Conservation (phyloP, 2,797 vertebrate genomes). For the Morus bassanus region DNA sequence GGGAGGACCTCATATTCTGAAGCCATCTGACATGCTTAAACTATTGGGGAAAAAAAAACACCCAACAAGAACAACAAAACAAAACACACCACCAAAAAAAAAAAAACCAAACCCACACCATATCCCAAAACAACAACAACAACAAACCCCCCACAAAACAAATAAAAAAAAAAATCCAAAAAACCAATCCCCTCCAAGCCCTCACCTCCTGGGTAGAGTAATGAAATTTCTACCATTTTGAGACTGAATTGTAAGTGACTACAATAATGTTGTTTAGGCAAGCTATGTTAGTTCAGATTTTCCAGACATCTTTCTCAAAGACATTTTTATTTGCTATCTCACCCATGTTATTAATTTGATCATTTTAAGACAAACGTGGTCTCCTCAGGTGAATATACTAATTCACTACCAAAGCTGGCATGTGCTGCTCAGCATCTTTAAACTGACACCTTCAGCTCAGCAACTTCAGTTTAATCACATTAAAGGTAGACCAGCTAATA, state of each 20-base stretch:
- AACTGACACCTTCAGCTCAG: background rate
- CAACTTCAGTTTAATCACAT: background rate
- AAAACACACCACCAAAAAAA: background rate
- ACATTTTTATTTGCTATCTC: background rate
- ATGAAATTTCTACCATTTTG: background rate
- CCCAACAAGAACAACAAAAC: fast-evolving
- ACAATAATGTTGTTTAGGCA: background rate
- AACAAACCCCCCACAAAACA: background rate
- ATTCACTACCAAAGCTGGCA: background rate
- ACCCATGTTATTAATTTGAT: background rate
- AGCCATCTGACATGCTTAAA: background rate
- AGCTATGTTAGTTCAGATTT: background rate
- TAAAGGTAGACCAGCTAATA: background rate
- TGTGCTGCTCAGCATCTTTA: background rate
- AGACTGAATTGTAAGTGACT: background rate
- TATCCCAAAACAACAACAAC: background rate
- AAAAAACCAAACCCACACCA: background rate
- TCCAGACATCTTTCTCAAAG: background rate
- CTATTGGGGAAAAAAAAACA: background rate
- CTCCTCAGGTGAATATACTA: background rate
- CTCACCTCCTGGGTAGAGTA: background rate
- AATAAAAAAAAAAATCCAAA: background rate
- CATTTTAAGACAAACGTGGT: background rate
- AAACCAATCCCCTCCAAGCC: background rate
- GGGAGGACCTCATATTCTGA: background rate